These are phyloP conservation scores for Mylabris sibirica DNA, from an alignment of 2,888 invertebrate species.

Conservation along the genomic window DNA sequence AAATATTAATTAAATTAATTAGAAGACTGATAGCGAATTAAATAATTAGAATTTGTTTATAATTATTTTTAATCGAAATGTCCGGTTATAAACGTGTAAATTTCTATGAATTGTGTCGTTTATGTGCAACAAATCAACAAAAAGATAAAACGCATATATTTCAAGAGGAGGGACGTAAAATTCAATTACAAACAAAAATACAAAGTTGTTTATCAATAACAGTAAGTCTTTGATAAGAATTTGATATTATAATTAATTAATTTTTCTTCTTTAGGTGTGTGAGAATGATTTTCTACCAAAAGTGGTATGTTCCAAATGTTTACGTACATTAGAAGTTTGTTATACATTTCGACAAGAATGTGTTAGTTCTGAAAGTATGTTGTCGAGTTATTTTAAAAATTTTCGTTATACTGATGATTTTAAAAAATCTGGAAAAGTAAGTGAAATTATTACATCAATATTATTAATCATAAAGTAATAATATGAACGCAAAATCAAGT, in stretches of 20 bases:
- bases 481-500: no score
- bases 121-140: constrained; percentile 74
- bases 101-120: constrained; percentile 74
- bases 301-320: constrained; percentile 71
- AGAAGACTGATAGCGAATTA: no score
- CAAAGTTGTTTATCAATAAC: constrained; percentile 70
- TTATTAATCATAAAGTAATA: no score
- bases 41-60: no score
- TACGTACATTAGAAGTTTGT: constrained; percentile 69
- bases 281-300: constrained; percentile 76
- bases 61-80: constrained; percentile 58
- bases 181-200: constrained; percentile 71
- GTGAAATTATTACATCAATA: neutral
- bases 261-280: constrained; percentile 63
- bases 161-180: constrained; percentile 70
- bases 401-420: constrained; percentile 69
- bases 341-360: constrained; percentile 71
- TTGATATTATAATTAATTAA: neutral
- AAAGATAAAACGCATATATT: constrained; percentile 73
- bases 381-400: constrained; percentile 71
- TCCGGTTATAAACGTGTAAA: constrained; percentile 74
- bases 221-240: constrained; percentile 58
- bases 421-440: constrained; percentile 68
- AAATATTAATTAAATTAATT: no score
- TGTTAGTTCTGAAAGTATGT: constrained; percentile 71